Percentiles rank a stretch among this genome's conserved stretches.
phyloP scores from a whole-genome alignment of 2,113 vertebrate species.

The Plestiodon gilberti region DNA sequence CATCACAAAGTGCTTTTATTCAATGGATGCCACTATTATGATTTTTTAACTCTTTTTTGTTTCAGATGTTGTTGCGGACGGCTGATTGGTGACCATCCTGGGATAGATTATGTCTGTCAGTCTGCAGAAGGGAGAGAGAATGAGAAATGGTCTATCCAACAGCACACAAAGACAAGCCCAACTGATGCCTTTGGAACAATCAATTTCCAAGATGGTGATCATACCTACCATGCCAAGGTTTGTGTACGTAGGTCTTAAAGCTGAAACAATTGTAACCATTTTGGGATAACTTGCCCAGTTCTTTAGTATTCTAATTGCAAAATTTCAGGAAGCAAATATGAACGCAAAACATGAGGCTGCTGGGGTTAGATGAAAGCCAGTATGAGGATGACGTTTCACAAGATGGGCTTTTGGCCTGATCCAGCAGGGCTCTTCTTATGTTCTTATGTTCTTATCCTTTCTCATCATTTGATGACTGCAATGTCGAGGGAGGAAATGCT shows the following conservation, averaged over 20 bases:
- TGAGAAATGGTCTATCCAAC: slow-evolving; percentile 86
- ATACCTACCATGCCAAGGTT: slow-evolving; percentile 92
- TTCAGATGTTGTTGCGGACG: slow-evolving; percentile 92
- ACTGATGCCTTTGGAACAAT: slow-evolving; percentile 93
- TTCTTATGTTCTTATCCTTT: no score
- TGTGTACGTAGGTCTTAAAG: slow-evolving; percentile 30
- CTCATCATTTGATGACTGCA: not conserved
- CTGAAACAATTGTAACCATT: slow-evolving; percentile 32
- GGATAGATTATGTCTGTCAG: slow-evolving; percentile 69
- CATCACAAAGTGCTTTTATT: not conserved
- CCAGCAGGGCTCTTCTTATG: no score
- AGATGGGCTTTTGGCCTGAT: not conserved
- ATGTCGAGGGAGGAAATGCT: not conserved
- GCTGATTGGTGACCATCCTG: slow-evolving; percentile 86
- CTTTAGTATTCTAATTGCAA: not conserved
- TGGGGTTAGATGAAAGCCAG: not conserved
- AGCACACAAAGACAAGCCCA: slow-evolving; percentile 85
- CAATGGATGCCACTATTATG: not conserved
- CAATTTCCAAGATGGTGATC: slow-evolving; percentile 91
- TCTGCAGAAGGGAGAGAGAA: slow-evolving; percentile 38
- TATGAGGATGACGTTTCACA: no score
- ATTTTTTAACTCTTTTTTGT: slow-evolving; percentile 11
- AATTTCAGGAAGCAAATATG: not conserved
- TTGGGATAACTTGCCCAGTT: not conserved
- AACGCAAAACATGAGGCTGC: not conserved